Base-by-base conservation (phyloP, 2,888 invertebrate genomes). In the Leistus spinibarbis region DNA sequence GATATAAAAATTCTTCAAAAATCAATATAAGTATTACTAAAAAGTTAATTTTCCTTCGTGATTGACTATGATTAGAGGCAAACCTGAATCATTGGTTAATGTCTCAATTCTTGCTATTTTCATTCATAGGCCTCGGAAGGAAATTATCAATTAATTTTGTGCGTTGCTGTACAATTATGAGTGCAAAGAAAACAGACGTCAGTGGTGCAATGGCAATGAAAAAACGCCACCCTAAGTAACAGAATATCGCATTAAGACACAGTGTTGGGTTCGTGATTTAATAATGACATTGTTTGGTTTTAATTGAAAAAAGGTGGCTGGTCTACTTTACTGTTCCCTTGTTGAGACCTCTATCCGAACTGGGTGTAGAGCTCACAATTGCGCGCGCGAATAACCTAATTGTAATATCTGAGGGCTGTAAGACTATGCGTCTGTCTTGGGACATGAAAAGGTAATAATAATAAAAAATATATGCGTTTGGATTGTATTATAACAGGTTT, bases 231-330 rank as follows among this genome's bases (percentile, higher is more conserved):
- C 66, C 73, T 62, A 73, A 73, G 73, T 73, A 73, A 73, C 67
- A 73, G 73, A 60, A 73, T 67, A 73, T 67, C 73, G 73, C 73
- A 73, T 73, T 73, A 73, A 73, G 73, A 73, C 64, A 71, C 60
- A 63, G 54, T 16, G 54, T 20, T 63, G 9, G 22, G 27, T 60
- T 73, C 73, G 67, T 73, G 73, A 73, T 73, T 73, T 73, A 73
- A 73, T 73, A 73, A 73, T 73, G 73, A 73, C 73, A 73, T 73
- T 73, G 73, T 73, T 67, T 54, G 67, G 73, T 73, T 73, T 73
- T 73, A 73, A 73, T 73, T 73, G 73, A 73, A 73, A 73, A 73
- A 73, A 73, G 73, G 73, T 73, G 73, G 60, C 67, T 54, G 60
- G 1, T 20, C 20, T 60, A 60, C 40, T 40, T 40, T 40, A 40